Evolutionary conservation across 2,113 vertebrate genomes (phyloP).

Genomic region (Poeciliopsis occidentalis): DNA sequence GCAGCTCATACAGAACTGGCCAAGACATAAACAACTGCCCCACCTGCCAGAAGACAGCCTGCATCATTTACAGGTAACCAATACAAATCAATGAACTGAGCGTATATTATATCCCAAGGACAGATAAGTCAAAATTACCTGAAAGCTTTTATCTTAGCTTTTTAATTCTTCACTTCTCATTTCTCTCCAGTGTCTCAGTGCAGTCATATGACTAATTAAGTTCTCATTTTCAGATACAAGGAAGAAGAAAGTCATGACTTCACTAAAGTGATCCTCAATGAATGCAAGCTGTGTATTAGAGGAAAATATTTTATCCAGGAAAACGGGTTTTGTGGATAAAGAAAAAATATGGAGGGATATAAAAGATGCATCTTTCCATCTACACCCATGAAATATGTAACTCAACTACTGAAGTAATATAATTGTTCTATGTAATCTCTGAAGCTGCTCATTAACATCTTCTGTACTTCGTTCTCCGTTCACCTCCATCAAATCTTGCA

Average conservation of each 20-base stretch:
- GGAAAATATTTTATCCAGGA: constrained; percentile 17
- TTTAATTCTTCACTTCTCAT: constrained; percentile 14
- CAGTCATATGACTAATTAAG: constrained; percentile 14
- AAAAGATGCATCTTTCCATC: constrained; percentile 38
- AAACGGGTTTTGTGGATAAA: constrained; percentile 31
- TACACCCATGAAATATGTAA: constrained; percentile 14
- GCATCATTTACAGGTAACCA: constrained; percentile 98
- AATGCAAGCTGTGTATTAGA: constrained; percentile 13
- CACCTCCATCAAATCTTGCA: neutral
- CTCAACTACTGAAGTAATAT: constrained; percentile 55
- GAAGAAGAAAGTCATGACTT: neutral
- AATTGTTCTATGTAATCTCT: constrained; percentile 35
- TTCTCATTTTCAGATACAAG: constrained; percentile 4
- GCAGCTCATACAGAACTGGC: constrained; percentile 95
- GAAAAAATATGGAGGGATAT: constrained; percentile 31
- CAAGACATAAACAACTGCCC: constrained; percentile 99
- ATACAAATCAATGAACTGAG: constrained; percentile 41
- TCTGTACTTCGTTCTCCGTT: constrained; percentile 11
- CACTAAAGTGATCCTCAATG: neutral
- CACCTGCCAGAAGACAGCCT: constrained; percentile 96
- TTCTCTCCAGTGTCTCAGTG: constrained; percentile 6
- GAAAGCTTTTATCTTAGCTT: constrained; percentile 1
- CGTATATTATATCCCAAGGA: constrained; percentile 38
- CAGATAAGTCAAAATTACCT: constrained; percentile 26
- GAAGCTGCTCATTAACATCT: neutral